phyloP scores from a whole-genome alignment of 2,113 vertebrate species.

The Acanthisitta chloris region DNA sequence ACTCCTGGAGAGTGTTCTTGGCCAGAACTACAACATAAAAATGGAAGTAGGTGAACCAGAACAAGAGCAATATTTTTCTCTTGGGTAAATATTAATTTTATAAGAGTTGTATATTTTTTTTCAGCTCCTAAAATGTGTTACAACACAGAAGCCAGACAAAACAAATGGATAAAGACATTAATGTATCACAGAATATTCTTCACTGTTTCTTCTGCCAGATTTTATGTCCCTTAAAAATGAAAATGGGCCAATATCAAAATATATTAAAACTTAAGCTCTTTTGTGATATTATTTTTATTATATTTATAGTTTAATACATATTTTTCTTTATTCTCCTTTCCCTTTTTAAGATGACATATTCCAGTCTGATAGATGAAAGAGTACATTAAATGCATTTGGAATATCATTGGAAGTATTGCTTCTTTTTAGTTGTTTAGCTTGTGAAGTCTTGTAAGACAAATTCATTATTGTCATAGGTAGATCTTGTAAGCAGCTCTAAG shows the following conservation, averaged over 20 bases:
- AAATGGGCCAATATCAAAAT: not conserved
- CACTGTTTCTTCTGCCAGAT: not conserved
- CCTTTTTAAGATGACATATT: not conserved
- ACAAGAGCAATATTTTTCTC: slow-evolving; percentile 13
- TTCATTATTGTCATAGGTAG: not conserved
- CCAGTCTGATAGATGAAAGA: not conserved
- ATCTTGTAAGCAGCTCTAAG: not conserved
- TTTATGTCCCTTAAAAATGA: not conserved
- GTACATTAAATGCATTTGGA: not conserved
- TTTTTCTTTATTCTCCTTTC: not conserved
- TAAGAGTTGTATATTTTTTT: slow-evolving; percentile 58
- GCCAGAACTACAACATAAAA: slow-evolving; percentile 64
- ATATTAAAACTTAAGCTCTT: not conserved
- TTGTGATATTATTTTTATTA: not conserved
- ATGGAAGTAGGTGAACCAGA: slow-evolving; percentile 71
- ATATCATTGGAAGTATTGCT: not conserved
- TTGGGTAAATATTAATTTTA: slow-evolving; percentile 39
- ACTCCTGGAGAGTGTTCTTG: slow-evolving; percentile 73
- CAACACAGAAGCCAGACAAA: slow-evolving; percentile 47
- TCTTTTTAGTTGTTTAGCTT: not conserved
- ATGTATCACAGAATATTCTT: not conserved
- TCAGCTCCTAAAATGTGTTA: not conserved
- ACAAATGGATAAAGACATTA: not conserved
- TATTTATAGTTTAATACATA: not conserved
- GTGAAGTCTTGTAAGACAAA: not conserved